Percentiles rank a stretch among this genome's conserved stretches.
phyloP scores from a whole-genome alignment of 2,888 invertebrate species.

The Drosophila phalerata region DNA sequence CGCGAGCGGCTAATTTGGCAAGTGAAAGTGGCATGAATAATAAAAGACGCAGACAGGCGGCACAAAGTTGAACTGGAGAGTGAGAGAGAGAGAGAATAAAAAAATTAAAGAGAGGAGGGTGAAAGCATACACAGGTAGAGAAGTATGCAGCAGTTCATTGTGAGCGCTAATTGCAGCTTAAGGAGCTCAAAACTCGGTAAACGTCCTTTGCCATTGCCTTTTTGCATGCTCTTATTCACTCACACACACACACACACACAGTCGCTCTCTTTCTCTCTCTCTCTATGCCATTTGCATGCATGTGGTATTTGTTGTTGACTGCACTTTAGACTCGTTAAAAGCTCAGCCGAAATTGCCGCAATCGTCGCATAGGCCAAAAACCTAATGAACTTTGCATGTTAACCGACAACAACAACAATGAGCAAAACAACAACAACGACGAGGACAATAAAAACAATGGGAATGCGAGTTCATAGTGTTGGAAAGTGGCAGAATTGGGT shows the following conservation, averaged over 20 bases:
- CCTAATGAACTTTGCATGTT: conserved; percentile 79
- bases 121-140: conserved; percentile 10
- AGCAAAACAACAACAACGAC: conserved; percentile 31
- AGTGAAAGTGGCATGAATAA: conserved; percentile 77
- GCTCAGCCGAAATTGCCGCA: conserved; percentile 52
- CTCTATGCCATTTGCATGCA: conserved; percentile 18
- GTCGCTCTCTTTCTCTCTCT: conserved; percentile 2
- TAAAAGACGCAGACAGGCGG: conserved; percentile 54
- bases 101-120: neutral
- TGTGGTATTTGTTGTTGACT: conserved; percentile 44
- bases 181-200: conserved; percentile 51
- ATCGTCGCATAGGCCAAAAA: conserved; percentile 72
- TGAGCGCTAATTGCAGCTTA: conserved; percentile 75
- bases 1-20: conserved; percentile 72
- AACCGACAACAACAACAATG: conserved; percentile 53
- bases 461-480: neutral
- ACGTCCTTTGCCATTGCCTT: conserved; percentile 47
- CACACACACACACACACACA: neutral
- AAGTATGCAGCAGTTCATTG: conserved; percentile 50
- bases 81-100: neutral
- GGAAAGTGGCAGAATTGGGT: neutral
- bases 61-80: neutral
- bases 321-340: conserved; percentile 68
- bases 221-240: conserved; percentile 6
- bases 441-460: conserved; percentile 30